Base-by-base conservation (phyloP, 2,113 vertebrate species). In the Xiphophorus couchianus region DNA sequence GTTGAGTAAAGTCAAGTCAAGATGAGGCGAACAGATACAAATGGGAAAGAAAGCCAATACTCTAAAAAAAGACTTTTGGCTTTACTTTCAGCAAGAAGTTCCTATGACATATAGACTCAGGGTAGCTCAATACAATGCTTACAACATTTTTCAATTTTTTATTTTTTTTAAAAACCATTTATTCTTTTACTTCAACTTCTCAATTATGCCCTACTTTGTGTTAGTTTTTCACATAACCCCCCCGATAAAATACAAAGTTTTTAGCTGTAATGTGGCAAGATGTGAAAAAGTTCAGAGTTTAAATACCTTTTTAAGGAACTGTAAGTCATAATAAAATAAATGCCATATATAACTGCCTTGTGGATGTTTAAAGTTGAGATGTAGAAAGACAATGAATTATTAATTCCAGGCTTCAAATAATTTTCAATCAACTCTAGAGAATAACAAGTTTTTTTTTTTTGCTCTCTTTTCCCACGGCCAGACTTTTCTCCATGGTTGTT, bases 161-260 rank as follows among this genome's bases (percentile, higher is more conserved):
- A 44, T 48, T 4, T 42, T 42, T 35, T 35, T 35, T 35, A 1
- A 9, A 6, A 48, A 48, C 5, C 44, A 7, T 54, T 25, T n/a
- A 9, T 25, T 25, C 9, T 1, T 54, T 54, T 54, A 25, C 22
- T 58, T 58, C 22, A 2, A n/a, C 51, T 13, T 70, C n/a, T 44
- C 82, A 66, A 58, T 25, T 11, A 58, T n/a, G 25, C 17, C 15
- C 42, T 54, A 8, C 19, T n/a, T 19, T 44, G 28, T 17, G 27
- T 73, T 71, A 76, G 51, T 58, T 25, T 58, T 8, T 44, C 1
- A 71, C 66, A 78, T 51, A 63, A 2, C 3, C 30, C 44, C 39
- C 48, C 69, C 66, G 65, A 77, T 63, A 71, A 76, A 71, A 78
- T 2, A 71, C 74, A 76, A 25, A 19, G 17, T 58, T 58, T 58